Base-by-base conservation (phyloP, 2,888 invertebrate species). In the Calameuta idolon region DNA sequence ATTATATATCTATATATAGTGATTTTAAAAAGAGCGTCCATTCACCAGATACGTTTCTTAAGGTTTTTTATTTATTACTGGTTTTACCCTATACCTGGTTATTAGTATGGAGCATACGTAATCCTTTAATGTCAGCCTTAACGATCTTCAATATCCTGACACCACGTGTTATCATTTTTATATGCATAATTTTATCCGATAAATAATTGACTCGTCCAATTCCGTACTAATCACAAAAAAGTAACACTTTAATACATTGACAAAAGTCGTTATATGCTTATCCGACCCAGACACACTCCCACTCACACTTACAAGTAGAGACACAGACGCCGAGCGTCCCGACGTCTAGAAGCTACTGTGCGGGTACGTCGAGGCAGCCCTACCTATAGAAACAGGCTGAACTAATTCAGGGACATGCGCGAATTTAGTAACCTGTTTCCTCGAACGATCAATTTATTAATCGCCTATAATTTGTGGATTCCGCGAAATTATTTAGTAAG, bases 321-420 rank as follows among this genome's bases (percentile, higher is more conserved):
- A 75, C 80, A 75, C 69, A 74, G 80, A 80, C 81, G 85, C 82
- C 84, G 82, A 79, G 78, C 84, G 86, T 84, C 83, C 76, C 85
- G 84, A 79, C 78, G 85, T 83, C 83, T 83, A 85, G 81, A 83
- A 81, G 83, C 83, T 84, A 87, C 87, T 87, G 83, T 81, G 79
- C 55, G 82, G 82, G 83, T 5, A 80, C 82, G 79, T 73, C 79
- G 81, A 69, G 11, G 77, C 82, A 77, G 83, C 79, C 80, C 69
- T 68, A 77, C 74, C 76, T 79, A 69, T 76, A 76, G 55, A 55
- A 55, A 73, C 80, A 76, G 75, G 75, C 74, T 75, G 80, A 75
- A 75, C 79, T 74, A 79, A 81, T 79, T 83, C 82, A 79, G 80
- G 55, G 84, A 83, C 87, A 87, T 87, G 87, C 87, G 87, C 87